These are phyloP conservation scores for Oncorhynchus masou DNA, from an alignment of 2,113 vertebrate species.

Conservation along the genomic window DNA sequence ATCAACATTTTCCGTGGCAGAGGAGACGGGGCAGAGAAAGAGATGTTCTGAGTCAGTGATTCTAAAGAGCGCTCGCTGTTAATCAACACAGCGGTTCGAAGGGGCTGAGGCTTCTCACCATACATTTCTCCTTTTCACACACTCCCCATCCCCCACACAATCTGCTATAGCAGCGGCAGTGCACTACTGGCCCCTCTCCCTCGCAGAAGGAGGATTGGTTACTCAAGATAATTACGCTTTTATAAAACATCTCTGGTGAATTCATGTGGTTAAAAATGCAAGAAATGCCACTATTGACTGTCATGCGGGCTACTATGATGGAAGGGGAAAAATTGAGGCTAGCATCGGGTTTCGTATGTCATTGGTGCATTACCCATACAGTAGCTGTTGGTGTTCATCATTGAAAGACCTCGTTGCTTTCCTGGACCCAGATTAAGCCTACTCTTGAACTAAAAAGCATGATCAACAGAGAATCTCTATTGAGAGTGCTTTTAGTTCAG, in stretches of 20 bases:
- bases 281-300: neutral
- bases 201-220: neutral
- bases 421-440: too few relatives aligned
- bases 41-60: neutral
- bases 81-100: neutral
- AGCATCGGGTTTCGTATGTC: neutral
- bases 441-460: too few relatives aligned
- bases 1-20: neutral
- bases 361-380: too few relatives aligned
- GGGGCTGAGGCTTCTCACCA: neutral
- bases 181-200: neutral
- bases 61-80: neutral
- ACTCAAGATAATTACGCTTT: neutral
- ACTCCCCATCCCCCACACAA: constrained; percentile 1
- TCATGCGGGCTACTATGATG: neutral
- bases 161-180: neutral
- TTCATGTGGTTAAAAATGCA: constrained; percentile 8
- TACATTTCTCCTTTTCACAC: neutral
- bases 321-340: neutral
- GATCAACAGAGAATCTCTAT: too few relatives aligned
- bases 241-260: neutral
- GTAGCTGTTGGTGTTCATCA: too few relatives aligned
- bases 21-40: neutral
- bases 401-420: too few relatives aligned
- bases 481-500: too few relatives aligned